These are phyloP conservation scores for Pseudomyrmex gracilis DNA, from an alignment of 1,140 invertebrate species.

Conservation along the genomic window DNA sequence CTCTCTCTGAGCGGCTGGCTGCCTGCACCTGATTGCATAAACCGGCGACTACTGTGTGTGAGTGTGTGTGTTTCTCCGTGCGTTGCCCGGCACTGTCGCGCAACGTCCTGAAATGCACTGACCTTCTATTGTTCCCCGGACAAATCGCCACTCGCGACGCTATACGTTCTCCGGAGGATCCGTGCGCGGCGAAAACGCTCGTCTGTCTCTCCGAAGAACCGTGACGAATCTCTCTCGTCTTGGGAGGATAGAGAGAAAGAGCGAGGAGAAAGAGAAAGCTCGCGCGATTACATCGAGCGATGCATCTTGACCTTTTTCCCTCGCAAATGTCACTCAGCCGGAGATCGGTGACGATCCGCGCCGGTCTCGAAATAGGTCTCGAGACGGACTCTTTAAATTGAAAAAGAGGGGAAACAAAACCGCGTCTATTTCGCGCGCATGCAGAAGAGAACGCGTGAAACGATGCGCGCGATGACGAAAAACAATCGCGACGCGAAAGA, in stretches of 20 bases:
- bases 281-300: conserved; percentile 22
- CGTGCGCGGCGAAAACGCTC: background rate
- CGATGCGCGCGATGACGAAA: background rate
- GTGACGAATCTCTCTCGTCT: conserved; percentile 46
- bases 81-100: conserved; percentile 28
- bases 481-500: background rate
- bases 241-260: background rate
- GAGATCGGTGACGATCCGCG: conserved; percentile 52
- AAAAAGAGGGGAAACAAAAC: background rate
- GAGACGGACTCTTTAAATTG: conserved; percentile 16
- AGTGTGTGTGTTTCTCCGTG: background rate
- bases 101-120: conserved; percentile 70
- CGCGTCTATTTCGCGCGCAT: background rate
- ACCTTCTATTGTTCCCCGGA: conserved; percentile 76
- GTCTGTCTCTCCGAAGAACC: conserved; percentile 44
- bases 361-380: conserved; percentile 41
- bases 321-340: conserved; percentile 74
- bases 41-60: conserved; percentile 30
- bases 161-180: conserved; percentile 48
- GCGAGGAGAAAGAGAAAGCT: background rate
- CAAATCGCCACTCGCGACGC: conserved; percentile 64
- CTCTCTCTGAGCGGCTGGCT: background rate
- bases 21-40: conserved; percentile 66
- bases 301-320: conserved; percentile 73
- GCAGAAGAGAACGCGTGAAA: conserved; percentile 4